Percentiles rank a stretch among this genome's conserved stretches.
Evolutionary conservation across 2,797 vertebrate species (phyloP).

Genomic region (Myoxocephalus aenaeus): DNA sequence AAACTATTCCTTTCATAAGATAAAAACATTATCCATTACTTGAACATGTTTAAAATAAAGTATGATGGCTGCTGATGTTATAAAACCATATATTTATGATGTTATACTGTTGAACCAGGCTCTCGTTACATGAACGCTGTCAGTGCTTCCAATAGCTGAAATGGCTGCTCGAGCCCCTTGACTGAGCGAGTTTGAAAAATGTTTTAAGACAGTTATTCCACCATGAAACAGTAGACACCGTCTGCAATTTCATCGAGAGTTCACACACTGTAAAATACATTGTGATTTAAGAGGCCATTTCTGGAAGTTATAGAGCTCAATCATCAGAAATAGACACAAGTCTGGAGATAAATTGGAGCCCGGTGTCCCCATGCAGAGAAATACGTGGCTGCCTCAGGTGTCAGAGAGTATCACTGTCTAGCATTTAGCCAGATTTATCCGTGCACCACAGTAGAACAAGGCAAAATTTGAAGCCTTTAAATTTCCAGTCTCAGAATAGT

Average conservation of each 20-base stretch:
- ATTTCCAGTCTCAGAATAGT: constrained; percentile 90
- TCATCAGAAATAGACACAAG: constrained; percentile 91
- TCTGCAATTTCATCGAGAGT: constrained; percentile 89
- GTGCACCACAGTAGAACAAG: constrained; percentile 86
- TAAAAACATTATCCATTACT: not conserved
- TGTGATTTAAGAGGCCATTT: constrained; percentile 95
- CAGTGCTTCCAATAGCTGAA: constrained; percentile 38
- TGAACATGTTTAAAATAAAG: constrained; percentile 2
- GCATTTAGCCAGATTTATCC: constrained; percentile 93
- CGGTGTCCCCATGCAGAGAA: constrained; percentile 83
- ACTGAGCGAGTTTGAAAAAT: constrained; percentile 66
- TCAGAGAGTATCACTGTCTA: constrained; percentile 87
- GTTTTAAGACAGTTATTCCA: constrained; percentile 88
- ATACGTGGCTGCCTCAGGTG: constrained; percentile 87
- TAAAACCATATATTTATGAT: constrained; percentile 19
- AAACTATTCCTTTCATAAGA: not conserved
- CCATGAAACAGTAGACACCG: constrained; percentile 89
- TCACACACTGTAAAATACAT: constrained; percentile 93
- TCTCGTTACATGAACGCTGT: constrained; percentile 29
- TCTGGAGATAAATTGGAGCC: constrained; percentile 89
- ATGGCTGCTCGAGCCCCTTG: constrained; percentile 36
- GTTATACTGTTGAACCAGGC: constrained; percentile 14
- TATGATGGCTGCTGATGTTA: constrained; percentile 1
- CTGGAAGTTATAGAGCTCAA: constrained; percentile 94
- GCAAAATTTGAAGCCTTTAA: constrained; percentile 89